Conservation (phyloP, 2,888 invertebrate genomes). For the Idaea aversata region DNA sequence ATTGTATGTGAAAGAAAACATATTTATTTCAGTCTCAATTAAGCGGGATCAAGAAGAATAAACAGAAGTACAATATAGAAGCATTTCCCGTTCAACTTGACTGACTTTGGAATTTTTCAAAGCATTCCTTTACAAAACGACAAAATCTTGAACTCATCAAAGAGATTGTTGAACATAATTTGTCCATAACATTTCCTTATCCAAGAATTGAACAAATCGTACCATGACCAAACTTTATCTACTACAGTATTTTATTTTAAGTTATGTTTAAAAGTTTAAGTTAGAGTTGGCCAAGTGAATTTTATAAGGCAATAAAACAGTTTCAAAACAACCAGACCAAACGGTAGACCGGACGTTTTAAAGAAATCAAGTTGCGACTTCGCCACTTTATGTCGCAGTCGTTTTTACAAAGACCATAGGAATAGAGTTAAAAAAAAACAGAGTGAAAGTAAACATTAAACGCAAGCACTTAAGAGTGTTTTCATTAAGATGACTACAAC, state of each 20-base stretch:
- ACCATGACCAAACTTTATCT: conserved; percentile 20
- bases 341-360: conserved; percentile 39
- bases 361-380: conserved; percentile 51
- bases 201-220: conserved; percentile 26
- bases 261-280: conserved; percentile 25
- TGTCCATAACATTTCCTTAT: conserved; percentile 36
- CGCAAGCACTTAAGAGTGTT: conserved; percentile 69
- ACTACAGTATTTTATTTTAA: conserved; percentile 22
- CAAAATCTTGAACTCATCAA: conserved; percentile 39
- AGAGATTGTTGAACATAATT: conserved; percentile 38
- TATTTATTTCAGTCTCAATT: conserved; percentile 33
- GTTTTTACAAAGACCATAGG: conserved; percentile 52
- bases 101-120: conserved; percentile 48
- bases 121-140: conserved; percentile 48
- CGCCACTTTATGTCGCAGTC: conserved; percentile 41
- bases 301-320: conserved; percentile 27
- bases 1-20: conserved; percentile 15
- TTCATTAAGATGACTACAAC: conserved; percentile 71
- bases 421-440: conserved; percentile 61
- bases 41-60: conserved; percentile 35
- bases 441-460: conserved; percentile 73
- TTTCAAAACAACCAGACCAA: conserved; percentile 25
- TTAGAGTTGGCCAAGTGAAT: conserved; percentile 22
- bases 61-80: conserved; percentile 40
- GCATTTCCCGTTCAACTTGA: conserved; percentile 39